Conservation (phyloP, 2,797 vertebrate genomes). For the Gambusia yucatana region DNA sequence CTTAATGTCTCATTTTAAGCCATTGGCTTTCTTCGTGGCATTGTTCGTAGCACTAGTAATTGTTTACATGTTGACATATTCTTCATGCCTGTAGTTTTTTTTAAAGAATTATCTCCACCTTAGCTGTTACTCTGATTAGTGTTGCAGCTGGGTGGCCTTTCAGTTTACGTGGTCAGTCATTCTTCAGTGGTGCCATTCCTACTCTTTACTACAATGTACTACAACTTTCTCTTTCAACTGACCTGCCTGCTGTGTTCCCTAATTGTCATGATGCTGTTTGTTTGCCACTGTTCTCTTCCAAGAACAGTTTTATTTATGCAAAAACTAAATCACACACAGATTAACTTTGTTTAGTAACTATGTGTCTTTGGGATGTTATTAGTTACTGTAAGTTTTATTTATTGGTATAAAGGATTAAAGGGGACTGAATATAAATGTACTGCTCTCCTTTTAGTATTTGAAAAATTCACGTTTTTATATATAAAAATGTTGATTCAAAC, state of each 20-base stretch:
- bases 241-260: neutral
- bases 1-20: neutral
- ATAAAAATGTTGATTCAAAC: neutral
- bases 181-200: neutral
- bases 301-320: neutral
- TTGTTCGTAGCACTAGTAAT: neutral
- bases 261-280: neutral
- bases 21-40: neutral
- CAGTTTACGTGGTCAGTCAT: neutral
- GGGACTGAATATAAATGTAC: neutral
- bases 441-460: neutral
- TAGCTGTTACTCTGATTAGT: neutral
- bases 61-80: neutral
- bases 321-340: neutral
- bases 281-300: neutral
- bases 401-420: neutral
- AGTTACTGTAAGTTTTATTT: neutral
- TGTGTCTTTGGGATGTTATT: neutral
- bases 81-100: neutral
- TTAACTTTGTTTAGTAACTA: neutral
- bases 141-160: neutral
- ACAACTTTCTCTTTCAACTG: neutral
- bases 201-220: neutral
- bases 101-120: neutral
- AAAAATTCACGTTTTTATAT: neutral